These are phyloP conservation scores for Rousettus madagascariensis DNA, from an alignment of 2,797 vertebrate species.

Conservation along the genomic window DNA sequence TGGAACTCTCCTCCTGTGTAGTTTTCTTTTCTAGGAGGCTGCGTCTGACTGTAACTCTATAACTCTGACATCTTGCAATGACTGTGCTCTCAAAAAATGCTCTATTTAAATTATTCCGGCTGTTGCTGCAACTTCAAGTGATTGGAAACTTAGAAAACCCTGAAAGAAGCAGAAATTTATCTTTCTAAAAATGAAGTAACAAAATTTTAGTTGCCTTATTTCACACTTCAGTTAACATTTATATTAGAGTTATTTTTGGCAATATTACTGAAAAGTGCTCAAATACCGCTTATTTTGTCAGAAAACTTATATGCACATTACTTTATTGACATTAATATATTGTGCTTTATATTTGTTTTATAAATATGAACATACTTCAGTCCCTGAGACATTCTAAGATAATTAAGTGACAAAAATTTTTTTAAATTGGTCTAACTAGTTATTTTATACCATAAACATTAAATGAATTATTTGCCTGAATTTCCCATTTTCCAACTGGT, in stretches of 20 bases:
- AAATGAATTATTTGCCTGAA: neutral
- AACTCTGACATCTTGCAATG: slow-evolving; percentile 15
- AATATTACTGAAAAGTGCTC: neutral
- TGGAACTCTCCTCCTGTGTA: neutral
- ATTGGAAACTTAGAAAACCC: neutral
- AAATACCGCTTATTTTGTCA: slow-evolving; percentile 27
- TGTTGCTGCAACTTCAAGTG: neutral
- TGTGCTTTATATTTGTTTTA: neutral
- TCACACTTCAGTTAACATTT: slow-evolving; percentile 14
- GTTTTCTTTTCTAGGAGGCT: slow-evolving; percentile 18
- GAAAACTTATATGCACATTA: neutral
- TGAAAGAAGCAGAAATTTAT: slow-evolving; percentile 7
- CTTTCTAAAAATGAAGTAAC: slow-evolving; percentile 26
- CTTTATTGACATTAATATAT: neutral
- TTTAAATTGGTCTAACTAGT: neutral
- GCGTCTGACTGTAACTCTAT: neutral
- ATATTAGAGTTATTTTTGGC: neutral
- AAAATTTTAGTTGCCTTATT: slow-evolving; percentile 9
- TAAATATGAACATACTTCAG: neutral
- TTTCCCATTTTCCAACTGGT: neutral
- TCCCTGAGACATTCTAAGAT: slow-evolving; percentile 5
- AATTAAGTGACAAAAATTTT: neutral
- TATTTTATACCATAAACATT: neutral
- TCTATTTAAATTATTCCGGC: slow-evolving; percentile 7
- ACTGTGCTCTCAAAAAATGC: neutral